These are phyloP conservation scores for Smutsia gigantea DNA, from an alignment of 2,797 vertebrate genomes.

Conservation along the genomic window DNA sequence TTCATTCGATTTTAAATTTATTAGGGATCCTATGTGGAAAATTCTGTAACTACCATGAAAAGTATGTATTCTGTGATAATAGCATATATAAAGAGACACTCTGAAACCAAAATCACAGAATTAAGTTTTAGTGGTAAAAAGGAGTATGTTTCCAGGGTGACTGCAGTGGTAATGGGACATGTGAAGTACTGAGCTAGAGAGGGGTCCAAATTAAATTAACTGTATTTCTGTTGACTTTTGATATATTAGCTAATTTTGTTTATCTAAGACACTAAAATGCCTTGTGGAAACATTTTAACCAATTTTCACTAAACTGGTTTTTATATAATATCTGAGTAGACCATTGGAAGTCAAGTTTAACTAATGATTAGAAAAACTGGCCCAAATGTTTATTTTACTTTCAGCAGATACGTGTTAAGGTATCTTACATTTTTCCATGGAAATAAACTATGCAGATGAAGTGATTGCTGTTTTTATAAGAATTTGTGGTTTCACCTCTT, in stretches of 20 bases:
- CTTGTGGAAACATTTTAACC: constrained; percentile 16
- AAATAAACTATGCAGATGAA: constrained; percentile 31
- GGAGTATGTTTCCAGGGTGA: not conserved
- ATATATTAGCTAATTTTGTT: constrained; percentile 11
- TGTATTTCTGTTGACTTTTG: constrained; percentile 46
- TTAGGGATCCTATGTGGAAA: not conserved
- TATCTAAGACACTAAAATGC: constrained; percentile 6
- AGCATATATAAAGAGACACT: not conserved
- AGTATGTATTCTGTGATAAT: not conserved
- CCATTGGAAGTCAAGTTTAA: not conserved
- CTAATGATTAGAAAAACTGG: constrained; percentile 34
- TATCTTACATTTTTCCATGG: constrained; percentile 40
- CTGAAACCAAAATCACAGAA: not conserved
- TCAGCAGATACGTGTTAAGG: not conserved
- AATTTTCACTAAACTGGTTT: constrained; percentile 4
- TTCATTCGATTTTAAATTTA: not conserved
- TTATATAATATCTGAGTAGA: not conserved
- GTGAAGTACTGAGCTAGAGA: not conserved
- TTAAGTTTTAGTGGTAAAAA: constrained; percentile 15
- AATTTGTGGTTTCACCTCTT: constrained; percentile 32
- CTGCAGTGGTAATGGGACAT: not conserved
- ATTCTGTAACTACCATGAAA: not conserved
- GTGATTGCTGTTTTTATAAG: not conserved
- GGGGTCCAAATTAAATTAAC: not conserved
- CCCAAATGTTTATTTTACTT: constrained; percentile 14